phyloP scores from a whole-genome alignment of 2,888 invertebrate genomes.

The Sesia apiformis region DNA sequence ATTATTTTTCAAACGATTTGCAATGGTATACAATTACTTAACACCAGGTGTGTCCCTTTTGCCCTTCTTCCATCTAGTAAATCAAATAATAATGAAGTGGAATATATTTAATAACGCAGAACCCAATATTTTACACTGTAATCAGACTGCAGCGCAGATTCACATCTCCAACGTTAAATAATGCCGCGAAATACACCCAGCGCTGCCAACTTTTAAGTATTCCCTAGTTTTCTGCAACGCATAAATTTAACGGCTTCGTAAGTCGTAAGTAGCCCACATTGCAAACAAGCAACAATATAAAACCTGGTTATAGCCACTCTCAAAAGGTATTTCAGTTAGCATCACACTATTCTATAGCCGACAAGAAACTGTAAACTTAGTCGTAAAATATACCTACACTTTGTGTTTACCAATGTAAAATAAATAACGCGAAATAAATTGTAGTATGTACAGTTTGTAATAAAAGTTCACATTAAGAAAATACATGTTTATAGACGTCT shows the following conservation, averaged over 20 bases:
- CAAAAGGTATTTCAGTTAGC: conserved; percentile 23
- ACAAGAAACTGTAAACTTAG: conserved; percentile 22
- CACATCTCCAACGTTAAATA: background rate
- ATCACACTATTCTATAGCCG: conserved; percentile 21
- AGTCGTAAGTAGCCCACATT: conserved; percentile 25
- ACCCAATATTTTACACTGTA: background rate
- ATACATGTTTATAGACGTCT: no score
- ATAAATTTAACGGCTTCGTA: conserved; percentile 31
- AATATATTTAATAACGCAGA: background rate
- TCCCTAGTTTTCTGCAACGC: conserved; percentile 19
- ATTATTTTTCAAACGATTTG: no score
- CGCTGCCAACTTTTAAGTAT: conserved; percentile 20
- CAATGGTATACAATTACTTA: no score
- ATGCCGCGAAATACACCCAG: conserved; percentile 17
- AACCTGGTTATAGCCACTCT: conserved; percentile 20
- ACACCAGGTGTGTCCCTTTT: no score
- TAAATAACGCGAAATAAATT: conserved; percentile 10
- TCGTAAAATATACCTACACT: conserved; percentile 9
- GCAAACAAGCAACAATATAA: conserved; percentile 31
- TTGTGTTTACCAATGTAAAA: conserved; percentile 18
- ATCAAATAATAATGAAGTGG: background rate
- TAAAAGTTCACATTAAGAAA: no score
- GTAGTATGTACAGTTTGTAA: no score
- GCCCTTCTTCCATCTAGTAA: no score
- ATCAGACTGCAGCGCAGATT: background rate